phyloP scores from a whole-genome alignment of 1,140 invertebrate species.

The Heliconius melpomene region DNA sequence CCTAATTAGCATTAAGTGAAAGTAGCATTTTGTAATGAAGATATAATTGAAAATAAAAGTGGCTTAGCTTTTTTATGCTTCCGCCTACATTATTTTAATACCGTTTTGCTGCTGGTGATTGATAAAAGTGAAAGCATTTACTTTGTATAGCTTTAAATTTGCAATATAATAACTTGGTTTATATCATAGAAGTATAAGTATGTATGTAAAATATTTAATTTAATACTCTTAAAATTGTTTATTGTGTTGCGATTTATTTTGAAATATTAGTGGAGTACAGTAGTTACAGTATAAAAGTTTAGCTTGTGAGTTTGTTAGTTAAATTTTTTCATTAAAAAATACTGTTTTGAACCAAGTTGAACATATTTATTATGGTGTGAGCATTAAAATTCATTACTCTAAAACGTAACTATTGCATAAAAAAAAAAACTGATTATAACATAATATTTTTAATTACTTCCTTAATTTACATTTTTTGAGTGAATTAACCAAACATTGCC shows the following conservation, averaged over 20 bases:
- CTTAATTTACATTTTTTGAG: not conserved
- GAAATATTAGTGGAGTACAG: not conserved
- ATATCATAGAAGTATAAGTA: not conserved
- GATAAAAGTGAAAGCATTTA: not conserved
- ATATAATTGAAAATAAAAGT: constrained; percentile 22
- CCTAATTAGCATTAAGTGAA: constrained; percentile 21
- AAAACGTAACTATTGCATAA: not conserved
- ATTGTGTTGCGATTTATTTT: not conserved
- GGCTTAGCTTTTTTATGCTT: not conserved
- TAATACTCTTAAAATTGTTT: not conserved
- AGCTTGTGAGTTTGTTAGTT: not conserved
- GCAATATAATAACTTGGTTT: not conserved
- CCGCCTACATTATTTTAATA: not conserved
- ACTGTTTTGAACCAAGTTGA: not conserved
- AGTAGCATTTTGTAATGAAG: constrained; percentile 21
- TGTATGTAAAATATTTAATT: not conserved
- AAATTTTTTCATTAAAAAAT: not conserved
- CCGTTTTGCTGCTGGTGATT: not conserved
- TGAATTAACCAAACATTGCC: not conserved
- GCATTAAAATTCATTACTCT: not conserved
- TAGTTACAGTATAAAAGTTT: not conserved
- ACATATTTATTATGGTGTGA: not conserved
- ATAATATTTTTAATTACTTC: not conserved
- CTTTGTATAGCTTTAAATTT: not conserved
- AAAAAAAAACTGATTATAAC: not conserved